Evolutionary conservation across 2,888 invertebrate genomes (phyloP), one percentile per base, ranked within the genome.

Genomic region (Acanthosepion lycidas): DNA sequence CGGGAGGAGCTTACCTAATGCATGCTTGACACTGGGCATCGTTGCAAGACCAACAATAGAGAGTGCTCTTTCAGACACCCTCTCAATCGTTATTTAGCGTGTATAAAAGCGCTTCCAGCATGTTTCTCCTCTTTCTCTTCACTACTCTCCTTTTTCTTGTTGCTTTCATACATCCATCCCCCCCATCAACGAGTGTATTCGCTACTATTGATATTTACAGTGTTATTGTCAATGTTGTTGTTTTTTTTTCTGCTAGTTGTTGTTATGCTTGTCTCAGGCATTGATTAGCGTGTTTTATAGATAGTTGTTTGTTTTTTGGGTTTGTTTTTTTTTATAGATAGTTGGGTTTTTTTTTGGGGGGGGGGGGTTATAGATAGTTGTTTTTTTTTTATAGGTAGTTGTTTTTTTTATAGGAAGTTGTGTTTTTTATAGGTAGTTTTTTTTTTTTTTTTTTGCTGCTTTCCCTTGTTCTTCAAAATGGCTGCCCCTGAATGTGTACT

Each of bases 61-160:
- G n/a, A n/a, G 33, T 33, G 15, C 78, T 78, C 78, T 78, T 78
- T 78, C 78, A 78, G 78, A 42, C 78, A 78, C n/a, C 78, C 78
- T 78, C 78, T 78, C 78, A 78, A 78, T 78, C 78, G 78, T 78
- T n/a, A n/a, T n/a, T 78, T 78, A 78, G 78, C 78, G 78, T 78
- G 78, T n/a, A n/a, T 0, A 78, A n/a, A 15, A n/a, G n/a, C 78
- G 78, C 78, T 78, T 33, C n/a, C 78, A n/a, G 15, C 20, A 26
- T 23, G 20, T 2, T 59, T n/a, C n/a, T 78, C 18, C n/a, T n/a
- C n/a, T 8, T 18, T 78, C 28, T 78, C 78, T 12, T n/a, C n/a
- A 12, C n/a, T n/a, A 8, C 78, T 78, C 78, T 6, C 28, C n/a
- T 12, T 78, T 26, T n/a, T 78, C n/a, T 9, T 4, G 9, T n/a